phyloP scores from a whole-genome alignment of 2,113 vertebrate genomes.

The Anser brachyrhynchus region DNA sequence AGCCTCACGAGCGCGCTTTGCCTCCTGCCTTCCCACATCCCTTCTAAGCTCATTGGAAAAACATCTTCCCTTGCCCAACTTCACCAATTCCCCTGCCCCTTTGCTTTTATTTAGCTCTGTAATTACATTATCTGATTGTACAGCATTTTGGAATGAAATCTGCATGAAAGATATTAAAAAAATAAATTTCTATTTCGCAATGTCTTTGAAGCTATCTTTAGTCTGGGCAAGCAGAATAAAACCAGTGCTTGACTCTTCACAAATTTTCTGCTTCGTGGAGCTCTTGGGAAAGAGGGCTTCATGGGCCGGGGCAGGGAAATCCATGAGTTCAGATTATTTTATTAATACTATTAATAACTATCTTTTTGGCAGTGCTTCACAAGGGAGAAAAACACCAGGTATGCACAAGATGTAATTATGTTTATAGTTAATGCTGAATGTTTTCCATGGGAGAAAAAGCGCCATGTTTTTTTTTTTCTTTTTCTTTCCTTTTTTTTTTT shows the following conservation, averaged over 20 bases:
- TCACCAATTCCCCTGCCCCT: not conserved
- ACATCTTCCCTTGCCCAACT: not conserved
- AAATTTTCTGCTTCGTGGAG: not conserved
- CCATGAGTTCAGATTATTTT: not conserved
- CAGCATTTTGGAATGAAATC: not conserved
- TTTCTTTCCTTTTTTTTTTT: accelerated
- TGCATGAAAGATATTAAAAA: conserved; percentile 11
- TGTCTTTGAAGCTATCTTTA: conserved; percentile 6
- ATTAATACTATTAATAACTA: conserved; percentile 2
- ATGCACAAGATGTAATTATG: not conserved
- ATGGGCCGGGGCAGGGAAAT: not conserved
- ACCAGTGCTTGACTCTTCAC: not conserved
- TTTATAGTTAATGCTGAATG: not conserved
- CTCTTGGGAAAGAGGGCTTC: not conserved
- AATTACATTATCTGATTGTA: not conserved
- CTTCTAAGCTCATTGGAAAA: not conserved
- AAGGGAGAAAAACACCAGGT: not conserved
- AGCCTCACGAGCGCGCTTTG: not conserved
- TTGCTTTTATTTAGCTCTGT: conserved; percentile 37
- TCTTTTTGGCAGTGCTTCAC: not conserved
- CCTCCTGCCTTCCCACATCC: conserved; percentile 17
- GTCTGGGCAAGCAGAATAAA: not conserved
- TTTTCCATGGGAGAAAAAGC: not conserved
- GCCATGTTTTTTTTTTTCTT: too few relatives aligned
- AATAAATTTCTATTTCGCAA: conserved; percentile 9